phyloP scores from a whole-genome alignment of 1,140 invertebrate genomes.

The Meloidogyne hapla region DNA sequence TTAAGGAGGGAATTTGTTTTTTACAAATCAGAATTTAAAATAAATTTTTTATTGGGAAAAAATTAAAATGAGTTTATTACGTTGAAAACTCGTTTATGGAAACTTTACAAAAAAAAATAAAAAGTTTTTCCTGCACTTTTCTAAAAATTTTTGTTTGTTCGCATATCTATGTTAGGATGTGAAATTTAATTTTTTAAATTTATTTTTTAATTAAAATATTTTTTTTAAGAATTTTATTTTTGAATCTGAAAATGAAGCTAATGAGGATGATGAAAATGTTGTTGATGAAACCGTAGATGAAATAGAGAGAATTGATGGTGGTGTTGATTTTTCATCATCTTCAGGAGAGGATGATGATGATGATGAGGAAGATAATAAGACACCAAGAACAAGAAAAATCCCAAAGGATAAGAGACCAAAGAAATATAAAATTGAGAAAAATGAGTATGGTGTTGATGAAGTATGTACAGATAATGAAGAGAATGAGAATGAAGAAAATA shows the following conservation, averaged over 20 bases:
- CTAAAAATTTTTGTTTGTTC: too few relatives aligned
- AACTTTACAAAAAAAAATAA: too few relatives aligned
- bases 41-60: too few relatives aligned
- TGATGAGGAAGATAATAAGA: background rate
- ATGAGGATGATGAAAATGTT: background rate
- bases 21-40: too few relatives aligned
- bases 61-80: too few relatives aligned
- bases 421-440: background rate
- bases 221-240: slow-evolving; percentile 3
- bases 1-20: background rate
- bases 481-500: background rate
- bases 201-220: too few relatives aligned
- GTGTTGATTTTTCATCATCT: too few relatives aligned
- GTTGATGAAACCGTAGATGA: background rate
- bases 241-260: background rate
- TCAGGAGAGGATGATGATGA: background rate
- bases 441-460: background rate
- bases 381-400: background rate
- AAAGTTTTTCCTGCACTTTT: too few relatives aligned
- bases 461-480: background rate
- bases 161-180: too few relatives aligned
- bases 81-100: too few relatives aligned
- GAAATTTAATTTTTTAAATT: too few relatives aligned
- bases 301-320: background rate
- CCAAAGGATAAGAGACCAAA: background rate